Percentiles rank a stretch among this genome's conserved stretches.
Evolutionary conservation across 2,797 vertebrate genomes (phyloP).

Genomic region (Huso huso): DNA sequence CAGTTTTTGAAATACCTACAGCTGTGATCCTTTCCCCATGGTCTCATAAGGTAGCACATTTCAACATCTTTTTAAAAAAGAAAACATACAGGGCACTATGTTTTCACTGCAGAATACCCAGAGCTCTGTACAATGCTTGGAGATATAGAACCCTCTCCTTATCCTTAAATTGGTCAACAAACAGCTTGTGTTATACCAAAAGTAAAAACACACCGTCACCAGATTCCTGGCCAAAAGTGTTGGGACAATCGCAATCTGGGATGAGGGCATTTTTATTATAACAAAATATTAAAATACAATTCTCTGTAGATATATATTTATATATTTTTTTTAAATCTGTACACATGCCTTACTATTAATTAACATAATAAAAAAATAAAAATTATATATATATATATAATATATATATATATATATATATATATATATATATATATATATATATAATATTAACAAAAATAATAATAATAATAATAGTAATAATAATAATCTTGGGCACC

Average conservation of each 20-base stretch:
- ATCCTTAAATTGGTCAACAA: not conserved
- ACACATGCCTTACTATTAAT: constrained; percentile 24
- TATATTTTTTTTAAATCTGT: constrained; percentile 31
- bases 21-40: too few species aligned
- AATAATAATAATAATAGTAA: constrained; percentile 17
- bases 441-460: too few species aligned
- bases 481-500: constrained; percentile 33
- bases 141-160: constrained; percentile 4
- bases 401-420: not conserved
- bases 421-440: constrained; percentile 6
- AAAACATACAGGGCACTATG: too few species aligned
- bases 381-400: constrained; percentile 41
- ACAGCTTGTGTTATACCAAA: not conserved
- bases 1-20: too few species aligned
- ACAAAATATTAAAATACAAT: constrained; percentile 62
- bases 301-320: constrained; percentile 50
- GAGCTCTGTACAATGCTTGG: not conserved
- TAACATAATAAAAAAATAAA: constrained; percentile 47
- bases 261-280: constrained; percentile 36
- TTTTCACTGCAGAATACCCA: not conserved
- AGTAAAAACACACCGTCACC: constrained; percentile 20
- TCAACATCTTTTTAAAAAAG: too few species aligned
- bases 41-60: too few species aligned
- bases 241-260: constrained; percentile 41
- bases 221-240: constrained; percentile 35